These are phyloP conservation scores for Trematocara marginatum DNA, from an alignment of 2,113 vertebrate genomes.

Conservation along the genomic window DNA sequence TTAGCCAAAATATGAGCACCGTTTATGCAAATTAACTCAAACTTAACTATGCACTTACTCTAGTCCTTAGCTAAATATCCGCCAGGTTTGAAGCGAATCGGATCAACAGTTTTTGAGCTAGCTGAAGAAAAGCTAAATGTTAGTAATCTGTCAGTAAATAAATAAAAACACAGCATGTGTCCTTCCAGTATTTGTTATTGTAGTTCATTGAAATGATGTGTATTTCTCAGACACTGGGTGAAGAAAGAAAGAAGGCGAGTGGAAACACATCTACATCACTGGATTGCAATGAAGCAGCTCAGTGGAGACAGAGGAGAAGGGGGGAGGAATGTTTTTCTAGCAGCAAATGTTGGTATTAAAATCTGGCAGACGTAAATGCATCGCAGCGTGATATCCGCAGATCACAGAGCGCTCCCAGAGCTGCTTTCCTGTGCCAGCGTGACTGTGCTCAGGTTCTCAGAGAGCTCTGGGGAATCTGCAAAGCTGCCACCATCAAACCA, in stretches of 20 bases:
- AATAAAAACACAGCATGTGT: neutral
- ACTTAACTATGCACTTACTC: neutral
- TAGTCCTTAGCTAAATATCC: neutral
- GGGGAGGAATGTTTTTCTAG: neutral
- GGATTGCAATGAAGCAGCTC: neutral
- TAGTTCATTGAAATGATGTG: neutral
- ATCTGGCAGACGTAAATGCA: slow-evolving; percentile 22
- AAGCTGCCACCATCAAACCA: slow-evolving; percentile 38
- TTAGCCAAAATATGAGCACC: neutral
- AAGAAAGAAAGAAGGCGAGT: neutral
- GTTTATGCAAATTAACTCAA: neutral
- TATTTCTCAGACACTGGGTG: neutral
- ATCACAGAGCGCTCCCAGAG: neutral
- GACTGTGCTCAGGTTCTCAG: slow-evolving; percentile 18
- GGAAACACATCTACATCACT: neutral
- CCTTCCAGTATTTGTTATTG: neutral
- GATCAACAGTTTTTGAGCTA: neutral
- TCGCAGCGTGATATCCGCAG: slow-evolving; percentile 24
- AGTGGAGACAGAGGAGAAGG: neutral
- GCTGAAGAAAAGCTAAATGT: neutral
- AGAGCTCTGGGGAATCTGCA: slow-evolving; percentile 36
- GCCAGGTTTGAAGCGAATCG: neutral
- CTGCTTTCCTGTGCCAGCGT: neutral
- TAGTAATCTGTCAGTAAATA: neutral
- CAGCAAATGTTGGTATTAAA: slow-evolving; percentile 31